These are phyloP conservation scores for Phortica variegata DNA, from an alignment of 1,140 invertebrate species.

Conservation along the genomic window DNA sequence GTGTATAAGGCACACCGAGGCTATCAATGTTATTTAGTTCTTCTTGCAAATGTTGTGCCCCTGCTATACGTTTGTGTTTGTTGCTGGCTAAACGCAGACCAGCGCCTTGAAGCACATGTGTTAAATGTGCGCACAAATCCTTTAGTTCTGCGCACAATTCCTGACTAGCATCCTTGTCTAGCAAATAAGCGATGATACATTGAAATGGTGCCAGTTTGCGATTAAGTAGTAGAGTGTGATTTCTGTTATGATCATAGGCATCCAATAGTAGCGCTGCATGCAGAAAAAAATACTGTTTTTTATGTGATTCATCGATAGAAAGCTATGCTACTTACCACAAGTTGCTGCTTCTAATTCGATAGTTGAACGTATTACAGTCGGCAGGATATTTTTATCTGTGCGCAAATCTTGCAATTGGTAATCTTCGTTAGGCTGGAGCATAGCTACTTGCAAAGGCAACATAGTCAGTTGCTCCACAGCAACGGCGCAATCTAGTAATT, in stretches of 20 bases:
- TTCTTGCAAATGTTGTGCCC: conserved; percentile 3
- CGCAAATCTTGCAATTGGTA: conserved; percentile 24
- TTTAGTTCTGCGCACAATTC: conserved; percentile 44
- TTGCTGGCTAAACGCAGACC: conserved; percentile 41
- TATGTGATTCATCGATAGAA: not conserved
- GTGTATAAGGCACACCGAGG: conserved; percentile 56
- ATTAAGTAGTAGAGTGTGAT: conserved; percentile 63
- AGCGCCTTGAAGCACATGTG: conserved; percentile 58
- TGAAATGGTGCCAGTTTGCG: conserved; percentile 70
- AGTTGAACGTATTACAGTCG: conserved; percentile 38
- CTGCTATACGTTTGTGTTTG: too few species aligned
- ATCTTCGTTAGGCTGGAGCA: not conserved
- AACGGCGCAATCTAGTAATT: conserved; percentile 17
- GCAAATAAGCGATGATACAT: conserved; percentile 31
- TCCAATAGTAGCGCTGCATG: conserved; percentile 41
- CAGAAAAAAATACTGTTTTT: not conserved
- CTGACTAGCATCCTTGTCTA: conserved; percentile 6
- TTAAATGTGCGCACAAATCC: conserved; percentile 60
- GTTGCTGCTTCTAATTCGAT: conserved; percentile 37
- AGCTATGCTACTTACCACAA: conserved; percentile 22
- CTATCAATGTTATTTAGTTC: conserved; percentile 54
- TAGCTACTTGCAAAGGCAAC: conserved; percentile 14
- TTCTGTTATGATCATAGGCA: conserved; percentile 30
- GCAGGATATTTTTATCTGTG: conserved; percentile 17
- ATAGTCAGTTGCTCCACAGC: conserved; percentile 38